Evolutionary conservation across 2,113 vertebrate genomes (phyloP), one percentile per base, ranked within the genome.

Genomic region (Girardinichthys multiradiatus): DNA sequence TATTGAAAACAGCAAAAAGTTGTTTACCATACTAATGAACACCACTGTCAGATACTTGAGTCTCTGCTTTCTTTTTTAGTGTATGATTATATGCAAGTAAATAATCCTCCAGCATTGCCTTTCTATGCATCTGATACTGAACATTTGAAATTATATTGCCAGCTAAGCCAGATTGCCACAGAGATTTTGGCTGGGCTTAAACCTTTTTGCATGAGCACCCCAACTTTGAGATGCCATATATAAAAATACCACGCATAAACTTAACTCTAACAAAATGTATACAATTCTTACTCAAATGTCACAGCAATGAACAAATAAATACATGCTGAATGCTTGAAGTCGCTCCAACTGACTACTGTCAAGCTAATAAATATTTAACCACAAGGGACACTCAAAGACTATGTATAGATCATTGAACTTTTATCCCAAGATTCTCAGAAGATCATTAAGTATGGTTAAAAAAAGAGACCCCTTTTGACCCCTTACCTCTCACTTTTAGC

Each of bases 1-100:
- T 95, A 79, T 80, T 66, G 45, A 31, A 62, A 60, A 26, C 19
- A 28, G 54, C 13, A 59, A 63, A 61, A 70, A 68, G 63, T 17
- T 17, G 2, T 45, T 45, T 19, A 45, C 42, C 17, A 14, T 6
- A 17, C 42, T 45, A 21, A 7, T 54, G 19, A 54, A 54, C 24
- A 21, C 8, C 19, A 17, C 48, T 54, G 48, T 54, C 24, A 54
- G 48, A 24, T 5, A 54, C 19, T 10, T 54, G 24, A 21, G n/a
- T 19, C 17, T 45, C 42, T 45, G 17, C 17, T 19, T 45, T 45
- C 3, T 42, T 42, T 42, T 45, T 45, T 17, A 19, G 14, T 1
- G 1, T 45, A 17, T 45, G 42, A 19, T 14, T 45, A 17, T 17
- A 45, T 17, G 42, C 5, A 54, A 54, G 7, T 54, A 54, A 54